Percentiles rank a stretch among this genome's conserved stretches.
Evolutionary conservation across 2,113 vertebrate species (phyloP).

Genomic region (Daphoenositta chrysoptera): DNA sequence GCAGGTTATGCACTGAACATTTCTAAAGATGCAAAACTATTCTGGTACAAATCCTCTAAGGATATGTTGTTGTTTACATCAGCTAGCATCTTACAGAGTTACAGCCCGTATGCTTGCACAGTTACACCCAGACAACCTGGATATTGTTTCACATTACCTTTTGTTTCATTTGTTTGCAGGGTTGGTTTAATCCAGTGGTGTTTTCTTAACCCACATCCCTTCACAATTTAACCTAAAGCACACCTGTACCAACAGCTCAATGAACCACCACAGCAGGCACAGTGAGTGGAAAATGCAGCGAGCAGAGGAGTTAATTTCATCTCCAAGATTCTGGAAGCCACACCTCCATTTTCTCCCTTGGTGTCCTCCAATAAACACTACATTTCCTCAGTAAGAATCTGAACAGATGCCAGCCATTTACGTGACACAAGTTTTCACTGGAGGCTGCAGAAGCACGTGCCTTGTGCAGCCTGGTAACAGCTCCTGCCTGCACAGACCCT

Average conservation of each 20-base stretch:
- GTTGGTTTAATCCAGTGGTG: not conserved
- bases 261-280: not conserved
- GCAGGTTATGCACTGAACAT: not conserved
- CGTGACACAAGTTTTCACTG: conserved; percentile 19
- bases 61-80: not conserved
- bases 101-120: not conserved
- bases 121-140: not conserved
- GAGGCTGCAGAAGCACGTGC: not conserved
- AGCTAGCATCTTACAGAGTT: not conserved
- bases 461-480: not conserved
- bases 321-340: not conserved
- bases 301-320: not conserved
- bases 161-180: not conserved
- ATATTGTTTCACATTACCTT: not conserved
- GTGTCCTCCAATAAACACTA: not conserved
- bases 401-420: conserved; percentile 37
- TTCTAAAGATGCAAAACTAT: not conserved
- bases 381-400: not conserved
- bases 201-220: not conserved
- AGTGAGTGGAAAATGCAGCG: not conserved
- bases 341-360: not conserved
- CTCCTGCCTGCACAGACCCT: not conserved
- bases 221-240: not conserved
- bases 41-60: not conserved
- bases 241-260: not conserved